Conservation (phyloP, 2,888 invertebrate species). For the Electrophaes corylata region DNA sequence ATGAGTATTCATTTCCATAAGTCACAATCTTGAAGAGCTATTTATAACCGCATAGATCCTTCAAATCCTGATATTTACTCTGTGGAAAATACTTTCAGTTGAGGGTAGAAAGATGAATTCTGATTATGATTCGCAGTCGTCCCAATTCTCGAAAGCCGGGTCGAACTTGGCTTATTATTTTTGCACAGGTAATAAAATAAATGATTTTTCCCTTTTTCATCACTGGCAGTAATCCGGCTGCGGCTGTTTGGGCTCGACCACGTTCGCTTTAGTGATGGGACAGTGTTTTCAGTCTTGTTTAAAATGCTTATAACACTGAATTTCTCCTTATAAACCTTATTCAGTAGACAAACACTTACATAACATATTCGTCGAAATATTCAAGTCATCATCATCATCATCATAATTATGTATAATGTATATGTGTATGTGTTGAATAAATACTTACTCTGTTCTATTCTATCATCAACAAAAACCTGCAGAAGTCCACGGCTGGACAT, state of each 20-base stretch:
- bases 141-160: slow-evolving; percentile 47
- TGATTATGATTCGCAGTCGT: slow-evolving; percentile 53
- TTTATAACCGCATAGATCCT: background rate
- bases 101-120: slow-evolving; percentile 35
- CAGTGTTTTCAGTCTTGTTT: slow-evolving; percentile 24
- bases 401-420: no score
- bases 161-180: slow-evolving; percentile 61
- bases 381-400: no score
- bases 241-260: slow-evolving; percentile 41
- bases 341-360: no score
- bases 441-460: no score
- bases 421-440: no score
- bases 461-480: no score
- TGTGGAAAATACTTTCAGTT: slow-evolving; percentile 11
- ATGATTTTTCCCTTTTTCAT: slow-evolving; percentile 69
- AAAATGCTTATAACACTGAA: no score
- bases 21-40: background rate
- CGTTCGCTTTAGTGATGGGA: slow-evolving; percentile 42
- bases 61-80: slow-evolving; percentile 16
- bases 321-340: no score
- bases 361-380: no score
- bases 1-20: no score
- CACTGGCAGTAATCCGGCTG: slow-evolving; percentile 46
- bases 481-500: no score
- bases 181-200: slow-evolving; percentile 69